Conservation (phyloP, 2,113 vertebrate species). For the Microtus ochrogaster region DNA sequence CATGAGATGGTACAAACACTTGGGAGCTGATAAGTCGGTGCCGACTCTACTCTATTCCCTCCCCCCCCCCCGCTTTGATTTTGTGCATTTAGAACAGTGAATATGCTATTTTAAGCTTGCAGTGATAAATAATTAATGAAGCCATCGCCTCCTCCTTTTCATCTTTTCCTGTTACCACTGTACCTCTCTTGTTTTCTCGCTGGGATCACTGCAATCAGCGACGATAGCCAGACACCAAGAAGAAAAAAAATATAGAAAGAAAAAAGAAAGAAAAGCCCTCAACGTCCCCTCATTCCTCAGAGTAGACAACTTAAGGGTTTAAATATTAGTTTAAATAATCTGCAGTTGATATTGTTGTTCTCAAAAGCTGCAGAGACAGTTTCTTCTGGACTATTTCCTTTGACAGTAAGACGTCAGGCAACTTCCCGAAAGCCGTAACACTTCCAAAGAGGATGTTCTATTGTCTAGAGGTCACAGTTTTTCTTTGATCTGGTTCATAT, state of each 20-base stretch:
- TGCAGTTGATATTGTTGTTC: neutral
- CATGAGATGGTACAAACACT: neutral
- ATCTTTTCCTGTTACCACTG: neutral
- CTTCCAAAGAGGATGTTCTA: neutral
- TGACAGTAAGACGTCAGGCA: neutral
- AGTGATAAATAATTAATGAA: slow-evolving; percentile 21
- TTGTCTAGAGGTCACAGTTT: slow-evolving; percentile 20
- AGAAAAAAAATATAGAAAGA: neutral
- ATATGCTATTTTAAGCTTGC: neutral
- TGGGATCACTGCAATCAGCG: neutral
- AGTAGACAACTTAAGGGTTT: neutral
- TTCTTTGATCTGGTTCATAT: slow-evolving; percentile 32
- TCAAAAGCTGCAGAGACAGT: neutral
- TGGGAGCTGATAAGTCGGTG: neutral
- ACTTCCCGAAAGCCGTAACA: neutral
- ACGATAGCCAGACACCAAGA: neutral
- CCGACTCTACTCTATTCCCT: neutral
- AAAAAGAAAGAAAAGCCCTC: neutral
- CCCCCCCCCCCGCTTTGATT: neutral
- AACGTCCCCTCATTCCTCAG: neutral
- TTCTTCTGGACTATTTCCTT: neutral
- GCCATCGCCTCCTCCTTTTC: neutral
- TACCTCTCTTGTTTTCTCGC: neutral
- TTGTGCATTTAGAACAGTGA: neutral
- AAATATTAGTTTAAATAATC: neutral